Evolutionary conservation across 2,888 invertebrate genomes (phyloP), one percentile per base, ranked within the genome.

Genomic region (Melipona beecheii): DNA sequence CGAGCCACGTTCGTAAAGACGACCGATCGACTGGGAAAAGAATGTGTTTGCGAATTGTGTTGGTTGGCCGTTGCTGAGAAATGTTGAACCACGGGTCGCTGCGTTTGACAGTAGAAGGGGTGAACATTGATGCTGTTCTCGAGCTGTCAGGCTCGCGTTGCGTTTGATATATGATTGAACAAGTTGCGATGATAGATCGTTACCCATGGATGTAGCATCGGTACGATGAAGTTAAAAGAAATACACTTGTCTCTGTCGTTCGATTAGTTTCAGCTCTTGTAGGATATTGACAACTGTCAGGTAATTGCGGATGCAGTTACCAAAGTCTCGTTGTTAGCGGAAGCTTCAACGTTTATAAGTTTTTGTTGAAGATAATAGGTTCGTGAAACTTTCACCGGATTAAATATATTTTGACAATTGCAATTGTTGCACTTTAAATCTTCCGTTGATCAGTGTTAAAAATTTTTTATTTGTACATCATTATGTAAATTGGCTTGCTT

Each of bases 111-210:
- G 65, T 31, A 19, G 56, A 70, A 31, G 64, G 43, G 19, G 36
- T 64, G 27, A 56, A 24, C 71, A 36, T 54, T 58, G 65, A 71
- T 43, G 11, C 54, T 58, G 56, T 36, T 52, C 64, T 49, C 72
- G 69, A 66, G 49, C 64, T 31, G 49, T 54, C 54, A 27, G 74
- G 24, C 54, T 54, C 27, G 54, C 21, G 52, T 60, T 50, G 70
- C 21, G 52, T 62, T 70, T 72, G 78, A 84, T 58, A 36, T 62
- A 71, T 56, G 49, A 62, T 50, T 17, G 62, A 62, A 73, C 50
- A 49, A 60, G 19, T 31, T 50, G 36, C 58, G 50, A 31, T 21
- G 31, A 31, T 75, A 56, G 15, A 43, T 43, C 9, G 43, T 11
- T 9, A 43, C 43, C 43, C 9, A 2, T 43, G 43, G 43, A 43